A percentile compares a stretch with the other conserved stretches of the same genome.
These are phyloP conservation scores for Cosmorhoe ocellata DNA, from an alignment of 2,888 invertebrate species.

Conservation along the genomic window DNA sequence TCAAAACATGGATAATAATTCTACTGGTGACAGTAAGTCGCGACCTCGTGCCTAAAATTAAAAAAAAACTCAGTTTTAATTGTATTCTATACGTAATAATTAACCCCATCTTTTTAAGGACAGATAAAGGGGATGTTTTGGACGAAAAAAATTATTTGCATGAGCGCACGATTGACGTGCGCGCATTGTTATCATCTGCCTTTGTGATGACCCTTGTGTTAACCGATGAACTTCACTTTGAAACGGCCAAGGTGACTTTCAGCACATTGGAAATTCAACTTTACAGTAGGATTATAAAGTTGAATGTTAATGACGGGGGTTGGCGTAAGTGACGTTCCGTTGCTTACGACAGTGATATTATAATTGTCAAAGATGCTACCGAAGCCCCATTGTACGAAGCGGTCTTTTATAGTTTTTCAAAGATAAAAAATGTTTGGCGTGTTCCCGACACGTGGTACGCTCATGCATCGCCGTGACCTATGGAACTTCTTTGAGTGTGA, in stretches of 20 bases:
- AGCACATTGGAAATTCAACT: constrained; percentile 52
- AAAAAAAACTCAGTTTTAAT: constrained; percentile 76
- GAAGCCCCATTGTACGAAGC: constrained; percentile 73
- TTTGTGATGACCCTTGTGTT: constrained; percentile 82
- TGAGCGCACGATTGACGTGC: constrained; percentile 81
- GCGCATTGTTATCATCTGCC: constrained; percentile 79
- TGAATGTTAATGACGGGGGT: constrained; percentile 28
- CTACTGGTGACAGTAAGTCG: constrained; percentile 76
- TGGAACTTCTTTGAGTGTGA: constrained; percentile 78
- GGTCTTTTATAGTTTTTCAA: constrained; percentile 79
- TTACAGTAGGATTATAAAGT: constrained; percentile 57
- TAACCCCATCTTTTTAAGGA: constrained; percentile 75
- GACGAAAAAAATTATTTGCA: constrained; percentile 81
- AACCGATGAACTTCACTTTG: constrained; percentile 53
- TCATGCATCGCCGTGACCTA: constrained; percentile 78
- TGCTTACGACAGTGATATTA: constrained; percentile 65
- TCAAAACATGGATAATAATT: constrained; percentile 75
- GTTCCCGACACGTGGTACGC: constrained; percentile 80
- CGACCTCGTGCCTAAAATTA: constrained; percentile 70
- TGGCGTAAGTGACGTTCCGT: constrained; percentile 54
- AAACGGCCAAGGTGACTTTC: constrained; percentile 47
- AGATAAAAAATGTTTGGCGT: constrained; percentile 82
- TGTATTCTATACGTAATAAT: constrained; percentile 81
- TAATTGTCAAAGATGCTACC: constrained; percentile 83
- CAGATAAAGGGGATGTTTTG: constrained; percentile 79